Base-by-base conservation (phyloP, 2,797 vertebrate species). In the Coregonus sp. region DNA sequence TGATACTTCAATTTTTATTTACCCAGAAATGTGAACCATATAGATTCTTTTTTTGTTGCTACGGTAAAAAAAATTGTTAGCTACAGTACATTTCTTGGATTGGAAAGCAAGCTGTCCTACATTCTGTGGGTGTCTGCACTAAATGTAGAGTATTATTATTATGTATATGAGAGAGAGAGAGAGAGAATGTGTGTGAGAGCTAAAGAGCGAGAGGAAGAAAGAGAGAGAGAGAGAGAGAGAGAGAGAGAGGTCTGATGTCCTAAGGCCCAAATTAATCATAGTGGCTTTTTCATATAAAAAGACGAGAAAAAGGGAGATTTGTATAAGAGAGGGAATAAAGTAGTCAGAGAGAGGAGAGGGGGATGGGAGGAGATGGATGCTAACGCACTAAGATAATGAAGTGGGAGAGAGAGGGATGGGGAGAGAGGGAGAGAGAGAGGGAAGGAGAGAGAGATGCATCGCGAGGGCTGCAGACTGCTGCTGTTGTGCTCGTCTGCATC, bases 401-500 rank as follows among this genome's bases (percentile, higher is more conserved):
- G 20, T 76, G 70, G 75, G 40, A 12, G 25, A 16, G 51, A 33
- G 29, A 6, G 63, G 2, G 20, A 12, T 31, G 68, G 71, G 56
- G 77, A 71, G 15, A 40, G 76, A 52, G 72, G 70, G 63, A 33
- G 2, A 33, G 4, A 14, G 20, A 31, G 63, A 16, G 4, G 1
- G 61, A 65, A 3, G 50, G 20, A n/a, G 61, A 29, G 2, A 12
- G 29, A 33, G 29, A 33, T 4, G 29, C 29, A 31, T 66, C 63
- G 12, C 25, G 63, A 33, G 63, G 63, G 12, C 12, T 33, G 15
- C 31, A 15, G 31, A 68, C 16, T 15, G n/a, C 56, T 31, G 25
- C 90, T 92, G 86, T 89, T 86, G 84, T 91, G 91, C 89, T 92
- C 87, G 86, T 86, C 92, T 92, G 93, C 90, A 93, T 93, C 93